phyloP scores from a whole-genome alignment of 2,797 vertebrate species.

The Sebastes diaconus region DNA sequence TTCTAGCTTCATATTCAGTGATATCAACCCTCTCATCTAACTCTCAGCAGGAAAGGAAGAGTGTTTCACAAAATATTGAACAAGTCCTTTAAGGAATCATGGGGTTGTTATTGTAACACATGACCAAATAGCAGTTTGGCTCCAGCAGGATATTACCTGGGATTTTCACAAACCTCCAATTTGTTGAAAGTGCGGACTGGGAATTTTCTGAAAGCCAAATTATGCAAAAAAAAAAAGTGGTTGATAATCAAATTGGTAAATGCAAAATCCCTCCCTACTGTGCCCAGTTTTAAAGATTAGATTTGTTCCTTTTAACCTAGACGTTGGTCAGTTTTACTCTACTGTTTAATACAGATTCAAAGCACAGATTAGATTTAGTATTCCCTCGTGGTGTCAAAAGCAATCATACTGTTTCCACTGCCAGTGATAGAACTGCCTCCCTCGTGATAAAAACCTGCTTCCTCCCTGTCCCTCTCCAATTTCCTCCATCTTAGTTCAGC shows the following conservation, averaged over 20 bases:
- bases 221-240: too few relatives aligned
- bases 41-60: background rate
- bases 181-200: background rate
- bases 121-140: background rate
- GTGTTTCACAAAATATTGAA: background rate
- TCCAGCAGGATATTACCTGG: background rate
- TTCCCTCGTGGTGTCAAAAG: constrained; percentile 58
- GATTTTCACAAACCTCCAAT: background rate
- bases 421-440: constrained; percentile 58
- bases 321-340: constrained; percentile 24
- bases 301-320: constrained; percentile 3
- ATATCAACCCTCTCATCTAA: too few relatives aligned
- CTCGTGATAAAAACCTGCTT: constrained; percentile 50
- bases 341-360: constrained; percentile 31
- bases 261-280: background rate
- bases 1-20: background rate
- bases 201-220: background rate
- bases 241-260: background rate
- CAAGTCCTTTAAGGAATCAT: background rate
- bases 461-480: constrained; percentile 50
- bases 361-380: constrained; percentile 50
- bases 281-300: background rate
- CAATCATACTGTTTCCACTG: constrained; percentile 63
- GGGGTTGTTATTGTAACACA: background rate
- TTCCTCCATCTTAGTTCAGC: constrained; percentile 62